phyloP scores from a whole-genome alignment of 2,113 vertebrate species.

The Chitala chitala region DNA sequence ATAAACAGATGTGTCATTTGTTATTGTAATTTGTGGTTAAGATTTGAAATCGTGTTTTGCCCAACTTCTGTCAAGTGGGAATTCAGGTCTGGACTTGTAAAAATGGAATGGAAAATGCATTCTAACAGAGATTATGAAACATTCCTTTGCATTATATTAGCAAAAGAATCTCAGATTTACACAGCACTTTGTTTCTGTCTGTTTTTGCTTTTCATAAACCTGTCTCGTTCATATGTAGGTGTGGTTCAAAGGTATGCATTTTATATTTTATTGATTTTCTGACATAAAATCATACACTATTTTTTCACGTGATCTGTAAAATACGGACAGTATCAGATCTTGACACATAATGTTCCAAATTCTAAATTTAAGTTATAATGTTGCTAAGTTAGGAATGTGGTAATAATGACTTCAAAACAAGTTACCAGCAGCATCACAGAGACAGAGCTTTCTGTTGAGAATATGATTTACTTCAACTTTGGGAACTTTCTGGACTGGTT shows the following conservation, averaged over 20 bases:
- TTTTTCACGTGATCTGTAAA: too few species aligned
- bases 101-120: neutral
- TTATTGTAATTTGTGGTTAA: conserved; percentile 28
- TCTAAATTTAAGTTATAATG: too few species aligned
- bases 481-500: neutral
- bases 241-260: too few species aligned
- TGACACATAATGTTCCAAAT: too few species aligned
- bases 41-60: conserved; percentile 29
- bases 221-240: neutral
- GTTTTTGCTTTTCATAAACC: neutral
- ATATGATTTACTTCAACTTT: neutral
- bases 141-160: neutral
- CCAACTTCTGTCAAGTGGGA: conserved; percentile 22
- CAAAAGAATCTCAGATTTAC: neutral
- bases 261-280: too few species aligned
- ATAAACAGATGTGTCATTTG: too few species aligned
- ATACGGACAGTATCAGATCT: too few species aligned
- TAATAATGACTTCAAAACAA: too few species aligned
- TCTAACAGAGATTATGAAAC: neutral
- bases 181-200: neutral
- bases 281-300: too few species aligned
- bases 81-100: neutral
- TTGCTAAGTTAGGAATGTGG: too few species aligned
- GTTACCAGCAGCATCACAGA: too few species aligned
- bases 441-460: neutral